These are phyloP conservation scores for Mallotus villosus DNA, from an alignment of 2,797 vertebrate genomes.

Conservation along the genomic window DNA sequence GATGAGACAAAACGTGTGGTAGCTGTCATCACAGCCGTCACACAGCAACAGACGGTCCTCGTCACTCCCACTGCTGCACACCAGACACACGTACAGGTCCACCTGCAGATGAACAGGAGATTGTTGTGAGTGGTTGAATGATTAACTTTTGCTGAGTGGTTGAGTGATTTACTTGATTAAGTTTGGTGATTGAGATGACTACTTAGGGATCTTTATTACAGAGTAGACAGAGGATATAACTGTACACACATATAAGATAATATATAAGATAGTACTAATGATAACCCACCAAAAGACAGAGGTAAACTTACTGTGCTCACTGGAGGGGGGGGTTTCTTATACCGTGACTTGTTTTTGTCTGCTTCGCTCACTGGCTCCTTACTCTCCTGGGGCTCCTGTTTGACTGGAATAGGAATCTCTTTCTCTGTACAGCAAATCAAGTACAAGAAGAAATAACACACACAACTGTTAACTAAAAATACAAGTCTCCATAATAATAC, in stretches of 20 bases:
- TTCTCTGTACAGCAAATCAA: constrained; percentile 68
- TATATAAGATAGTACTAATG: neutral
- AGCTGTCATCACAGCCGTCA: constrained; percentile 97
- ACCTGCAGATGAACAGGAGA: constrained; percentile 73
- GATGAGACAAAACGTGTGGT: constrained; percentile 96
- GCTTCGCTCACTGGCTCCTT: constrained; percentile 77
- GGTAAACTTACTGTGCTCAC: constrained; percentile 77
- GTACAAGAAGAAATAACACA: neutral
- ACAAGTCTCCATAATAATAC: neutral
- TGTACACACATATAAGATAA: neutral
- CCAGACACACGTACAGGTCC: constrained; percentile 91
- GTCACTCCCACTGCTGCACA: constrained; percentile 90
- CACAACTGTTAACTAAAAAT: neutral
- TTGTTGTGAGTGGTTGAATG: neutral
- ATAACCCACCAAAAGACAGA: neutral
- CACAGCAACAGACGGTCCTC: constrained; percentile 93
- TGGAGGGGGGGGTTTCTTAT: constrained; percentile 83
- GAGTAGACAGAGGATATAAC: too few species aligned
- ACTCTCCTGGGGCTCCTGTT: constrained; percentile 80
- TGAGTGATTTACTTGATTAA: too few species aligned
- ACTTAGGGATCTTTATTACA: too few species aligned
- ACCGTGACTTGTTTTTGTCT: constrained; percentile 83
- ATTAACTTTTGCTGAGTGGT: neutral
- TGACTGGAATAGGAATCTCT: constrained; percentile 76
- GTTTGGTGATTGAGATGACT: too few species aligned